Evolutionary conservation across 2,797 vertebrate genomes (phyloP).

Genomic region (Microctenopoma stevenorrisi): DNA sequence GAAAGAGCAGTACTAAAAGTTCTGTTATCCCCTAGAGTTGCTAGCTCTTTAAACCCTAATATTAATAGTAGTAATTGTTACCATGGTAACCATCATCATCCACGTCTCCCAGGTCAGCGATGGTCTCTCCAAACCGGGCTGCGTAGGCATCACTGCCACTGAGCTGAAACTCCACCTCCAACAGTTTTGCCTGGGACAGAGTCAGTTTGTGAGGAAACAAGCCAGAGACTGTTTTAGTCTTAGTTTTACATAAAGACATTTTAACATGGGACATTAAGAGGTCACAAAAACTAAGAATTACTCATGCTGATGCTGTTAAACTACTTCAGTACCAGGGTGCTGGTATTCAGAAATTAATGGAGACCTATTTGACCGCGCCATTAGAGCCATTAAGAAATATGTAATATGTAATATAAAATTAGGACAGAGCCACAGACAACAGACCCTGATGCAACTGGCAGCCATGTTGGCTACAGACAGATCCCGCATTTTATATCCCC

Average conservation of each 20-base stretch:
- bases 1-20: slow-evolving; percentile 4
- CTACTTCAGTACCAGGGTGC: no score
- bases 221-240: not conserved
- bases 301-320: no score
- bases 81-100: slow-evolving; percentile 95
- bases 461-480: not conserved
- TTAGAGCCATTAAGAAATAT: no score
- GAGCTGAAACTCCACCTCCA: slow-evolving; percentile 86
- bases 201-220: slow-evolving; percentile 11
- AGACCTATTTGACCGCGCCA: no score
- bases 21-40: slow-evolving; percentile 6
- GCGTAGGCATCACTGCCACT: slow-evolving; percentile 88
- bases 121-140: slow-evolving; percentile 93
- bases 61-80: slow-evolving; percentile 61
- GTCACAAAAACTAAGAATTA: no score
- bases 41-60: slow-evolving; percentile 1
- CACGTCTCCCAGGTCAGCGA: slow-evolving; percentile 92
- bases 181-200: slow-evolving; percentile 81
- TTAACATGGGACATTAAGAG: no score
- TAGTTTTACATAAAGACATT: not conserved
- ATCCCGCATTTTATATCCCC: no score
- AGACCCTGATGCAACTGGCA: no score
- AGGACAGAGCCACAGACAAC: no score
- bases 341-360: no score
- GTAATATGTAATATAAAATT: no score